Evolutionary conservation across 2,888 invertebrate genomes (phyloP).

Genomic region (Stenodema calcarata): DNA sequence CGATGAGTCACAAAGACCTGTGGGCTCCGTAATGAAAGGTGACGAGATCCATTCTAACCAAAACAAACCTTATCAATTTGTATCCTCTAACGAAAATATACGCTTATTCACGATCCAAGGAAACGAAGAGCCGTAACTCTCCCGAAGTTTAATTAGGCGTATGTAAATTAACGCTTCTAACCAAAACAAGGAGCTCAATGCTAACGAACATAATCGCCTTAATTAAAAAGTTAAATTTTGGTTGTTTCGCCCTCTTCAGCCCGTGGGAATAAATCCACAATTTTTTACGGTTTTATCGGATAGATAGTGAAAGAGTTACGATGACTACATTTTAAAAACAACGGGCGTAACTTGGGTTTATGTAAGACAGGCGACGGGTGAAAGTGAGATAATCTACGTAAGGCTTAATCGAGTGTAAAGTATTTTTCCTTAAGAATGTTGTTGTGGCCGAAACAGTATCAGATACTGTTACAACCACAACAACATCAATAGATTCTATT

Average conservation of each 20-base stretch:
- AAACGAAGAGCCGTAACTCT: not conserved
- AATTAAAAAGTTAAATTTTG: not conserved
- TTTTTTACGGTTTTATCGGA: not conserved
- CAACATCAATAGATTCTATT: too few species aligned
- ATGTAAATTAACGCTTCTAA: not conserved
- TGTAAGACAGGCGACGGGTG: too few species aligned
- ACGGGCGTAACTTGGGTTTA: too few species aligned
- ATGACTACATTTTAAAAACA: too few species aligned
- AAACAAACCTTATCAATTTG: not conserved
- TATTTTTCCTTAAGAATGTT: too few species aligned
- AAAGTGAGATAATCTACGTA: too few species aligned
- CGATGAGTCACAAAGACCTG: not conserved
- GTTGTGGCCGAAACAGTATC: too few species aligned
- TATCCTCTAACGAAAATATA: not conserved
- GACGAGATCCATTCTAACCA: not conserved
- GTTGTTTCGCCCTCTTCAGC: not conserved
- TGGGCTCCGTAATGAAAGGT: not conserved
- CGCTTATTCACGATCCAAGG: not conserved
- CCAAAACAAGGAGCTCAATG: not conserved
- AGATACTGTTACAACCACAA: too few species aligned
- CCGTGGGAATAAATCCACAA: not conserved
- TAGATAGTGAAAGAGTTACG: too few species aligned
- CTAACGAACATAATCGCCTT: slow-evolving; percentile 1
- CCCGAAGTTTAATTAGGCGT: not conserved
- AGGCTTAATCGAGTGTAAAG: too few species aligned